Conservation (phyloP, 2,888 invertebrate species). For the Balanococcus diminutus region DNA sequence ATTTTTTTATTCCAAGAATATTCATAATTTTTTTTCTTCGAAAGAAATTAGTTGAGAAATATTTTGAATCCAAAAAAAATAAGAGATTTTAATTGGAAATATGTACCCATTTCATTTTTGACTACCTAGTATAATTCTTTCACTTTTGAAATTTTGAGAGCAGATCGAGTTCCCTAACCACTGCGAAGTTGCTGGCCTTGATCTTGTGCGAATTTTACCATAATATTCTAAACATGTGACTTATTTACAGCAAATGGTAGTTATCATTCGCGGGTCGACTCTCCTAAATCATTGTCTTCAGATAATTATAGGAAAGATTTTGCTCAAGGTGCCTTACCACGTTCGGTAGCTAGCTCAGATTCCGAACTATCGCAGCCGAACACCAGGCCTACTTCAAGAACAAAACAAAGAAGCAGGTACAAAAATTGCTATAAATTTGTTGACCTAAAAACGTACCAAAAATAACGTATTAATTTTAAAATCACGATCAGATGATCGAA, state of each 20-base stretch:
- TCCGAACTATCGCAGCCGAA: conserved; percentile 65
- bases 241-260: conserved; percentile 35
- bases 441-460: background rate
- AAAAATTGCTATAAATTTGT: background rate
- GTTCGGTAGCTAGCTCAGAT: conserved; percentile 66
- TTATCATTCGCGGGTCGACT: conserved; percentile 41
- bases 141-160: no score
- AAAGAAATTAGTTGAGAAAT: no score
- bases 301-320: conserved; percentile 78
- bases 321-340: conserved; percentile 68
- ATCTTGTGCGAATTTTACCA: no score
- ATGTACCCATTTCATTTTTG: no score
- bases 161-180: no score
- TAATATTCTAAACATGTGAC: no score
- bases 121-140: no score
- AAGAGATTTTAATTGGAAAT: no score
- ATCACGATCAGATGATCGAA: background rate
- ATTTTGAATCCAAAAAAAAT: no score
- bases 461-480: conserved; percentile 25
- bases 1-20: no score
- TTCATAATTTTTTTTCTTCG: no score
- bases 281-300: conserved; percentile 61
- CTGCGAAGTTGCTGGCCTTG: no score
- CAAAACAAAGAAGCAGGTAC: conserved; percentile 59
- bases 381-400: conserved; percentile 62